Conservation (phyloP, 1,140 invertebrate genomes). For the Lordiphosa stackelbergi region DNA sequence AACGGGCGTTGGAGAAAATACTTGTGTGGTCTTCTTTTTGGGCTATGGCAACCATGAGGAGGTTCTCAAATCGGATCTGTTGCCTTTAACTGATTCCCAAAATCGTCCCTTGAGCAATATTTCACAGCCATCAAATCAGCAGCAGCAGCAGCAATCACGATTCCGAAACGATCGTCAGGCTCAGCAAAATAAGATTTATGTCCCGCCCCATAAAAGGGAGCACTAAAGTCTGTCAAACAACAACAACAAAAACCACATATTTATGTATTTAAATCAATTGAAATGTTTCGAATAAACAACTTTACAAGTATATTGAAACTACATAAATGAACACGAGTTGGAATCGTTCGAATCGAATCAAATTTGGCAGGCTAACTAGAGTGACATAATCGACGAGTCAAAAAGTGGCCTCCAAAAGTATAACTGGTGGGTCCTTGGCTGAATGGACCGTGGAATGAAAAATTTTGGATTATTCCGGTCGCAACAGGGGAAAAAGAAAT, state of each 20-base stretch:
- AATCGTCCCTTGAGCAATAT: constrained; percentile 57
- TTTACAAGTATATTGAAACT: constrained; percentile 27
- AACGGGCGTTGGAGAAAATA: constrained; percentile 86
- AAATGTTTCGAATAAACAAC: constrained; percentile 51
- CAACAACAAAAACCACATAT: constrained; percentile 7
- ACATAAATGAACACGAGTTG: neutral
- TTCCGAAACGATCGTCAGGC: constrained; percentile 67
- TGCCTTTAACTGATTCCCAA: constrained; percentile 81
- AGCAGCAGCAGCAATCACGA: constrained; percentile 38
- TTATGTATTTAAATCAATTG: constrained; percentile 48
- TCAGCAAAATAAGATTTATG: constrained; percentile 72
- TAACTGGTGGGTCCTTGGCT: too few species aligned
- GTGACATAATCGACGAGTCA: too few species aligned
- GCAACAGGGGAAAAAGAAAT: too few species aligned
- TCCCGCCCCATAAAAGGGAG: constrained; percentile 77
- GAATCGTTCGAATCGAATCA: too few species aligned
- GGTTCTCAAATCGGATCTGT: constrained; percentile 87
- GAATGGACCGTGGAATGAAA: too few species aligned
- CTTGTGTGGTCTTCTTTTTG: constrained; percentile 90
- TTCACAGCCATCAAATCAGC: constrained; percentile 8
- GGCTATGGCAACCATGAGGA: constrained; percentile 94
- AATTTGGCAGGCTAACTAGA: too few species aligned
- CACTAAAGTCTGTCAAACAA: constrained; percentile 26
- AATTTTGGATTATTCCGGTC: too few species aligned
- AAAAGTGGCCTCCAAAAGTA: too few species aligned